phyloP scores from a whole-genome alignment of 2,797 vertebrate genomes.

The Antrozous pallidus region DNA sequence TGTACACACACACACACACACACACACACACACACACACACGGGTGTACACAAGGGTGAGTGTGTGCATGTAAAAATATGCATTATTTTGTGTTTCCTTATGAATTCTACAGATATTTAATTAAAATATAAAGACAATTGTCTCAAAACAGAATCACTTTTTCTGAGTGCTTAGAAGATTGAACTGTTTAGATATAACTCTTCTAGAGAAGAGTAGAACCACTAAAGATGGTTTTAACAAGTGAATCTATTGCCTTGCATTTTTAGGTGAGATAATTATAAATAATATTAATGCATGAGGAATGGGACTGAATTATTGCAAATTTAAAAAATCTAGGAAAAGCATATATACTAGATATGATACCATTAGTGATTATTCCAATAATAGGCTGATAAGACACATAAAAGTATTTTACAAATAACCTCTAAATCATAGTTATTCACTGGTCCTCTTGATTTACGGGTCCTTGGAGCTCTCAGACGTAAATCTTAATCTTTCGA shows the following conservation, averaged over 20 bases:
- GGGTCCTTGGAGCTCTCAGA: background rate
- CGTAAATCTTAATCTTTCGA: background rate
- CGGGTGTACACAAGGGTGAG: rapidly evolving
- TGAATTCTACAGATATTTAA: background rate
- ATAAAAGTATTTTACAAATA: background rate
- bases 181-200: background rate
- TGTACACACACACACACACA: background rate
- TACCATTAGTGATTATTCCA: background rate
- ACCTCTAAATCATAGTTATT: background rate
- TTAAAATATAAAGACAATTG: background rate
- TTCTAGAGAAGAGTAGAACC: background rate
- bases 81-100: background rate
- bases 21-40: background rate
- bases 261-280: slow-evolving; percentile 3
- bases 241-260: background rate
- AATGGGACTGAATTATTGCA: background rate
- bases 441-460: background rate
- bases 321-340: background rate
- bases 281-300: background rate
- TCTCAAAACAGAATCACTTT: background rate
- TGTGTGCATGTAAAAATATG: background rate
- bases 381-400: background rate
- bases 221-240: background rate
- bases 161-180: background rate
- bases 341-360: background rate